Conservation (phyloP, 2,797 vertebrate species). For the Scarus forsteni region DNA sequence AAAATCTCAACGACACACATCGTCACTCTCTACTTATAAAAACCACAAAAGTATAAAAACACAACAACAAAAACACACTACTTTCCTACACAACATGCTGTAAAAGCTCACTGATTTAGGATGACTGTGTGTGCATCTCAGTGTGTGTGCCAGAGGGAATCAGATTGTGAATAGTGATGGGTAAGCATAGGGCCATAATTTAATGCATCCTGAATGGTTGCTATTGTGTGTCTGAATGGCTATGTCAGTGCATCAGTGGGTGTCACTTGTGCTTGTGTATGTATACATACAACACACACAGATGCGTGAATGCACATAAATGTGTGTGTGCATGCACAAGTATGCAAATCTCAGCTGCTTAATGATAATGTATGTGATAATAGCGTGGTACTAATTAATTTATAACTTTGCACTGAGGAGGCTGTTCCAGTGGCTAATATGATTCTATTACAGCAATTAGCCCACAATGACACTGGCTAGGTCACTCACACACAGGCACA, state of each 20-base stretch:
- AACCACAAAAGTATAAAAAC: not conserved
- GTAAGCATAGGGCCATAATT: slow-evolving; percentile 72
- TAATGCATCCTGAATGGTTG: slow-evolving; percentile 69
- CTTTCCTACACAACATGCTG: not conserved
- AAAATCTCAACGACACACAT: not conserved
- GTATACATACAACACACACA: slow-evolving; percentile 6
- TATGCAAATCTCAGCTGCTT: slow-evolving; percentile 87
- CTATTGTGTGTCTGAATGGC: slow-evolving; percentile 49
- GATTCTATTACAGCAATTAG: slow-evolving; percentile 91
- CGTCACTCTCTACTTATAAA: slow-evolving; percentile 1
- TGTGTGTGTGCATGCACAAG: slow-evolving; percentile 59
- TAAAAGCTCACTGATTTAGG: not conserved
- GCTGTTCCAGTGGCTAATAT: slow-evolving; percentile 89
- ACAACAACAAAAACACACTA: slow-evolving; percentile 18
- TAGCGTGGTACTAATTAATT: slow-evolving; percentile 88
- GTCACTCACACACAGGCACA: slow-evolving; percentile 82
- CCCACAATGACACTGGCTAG: slow-evolving; percentile 89
- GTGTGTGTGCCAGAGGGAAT: slow-evolving; percentile 50
- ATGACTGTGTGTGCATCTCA: slow-evolving; percentile 20
- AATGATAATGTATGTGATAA: slow-evolving; percentile 91
- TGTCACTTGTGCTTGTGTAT: slow-evolving; percentile 19
- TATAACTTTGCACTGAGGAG: slow-evolving; percentile 90
- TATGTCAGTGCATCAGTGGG: slow-evolving; percentile 45
- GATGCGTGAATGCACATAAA: slow-evolving; percentile 41
- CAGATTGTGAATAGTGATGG: slow-evolving; percentile 70